Evolutionary conservation across 1,140 invertebrate species (phyloP).

Genomic region (Myzus persicae): DNA sequence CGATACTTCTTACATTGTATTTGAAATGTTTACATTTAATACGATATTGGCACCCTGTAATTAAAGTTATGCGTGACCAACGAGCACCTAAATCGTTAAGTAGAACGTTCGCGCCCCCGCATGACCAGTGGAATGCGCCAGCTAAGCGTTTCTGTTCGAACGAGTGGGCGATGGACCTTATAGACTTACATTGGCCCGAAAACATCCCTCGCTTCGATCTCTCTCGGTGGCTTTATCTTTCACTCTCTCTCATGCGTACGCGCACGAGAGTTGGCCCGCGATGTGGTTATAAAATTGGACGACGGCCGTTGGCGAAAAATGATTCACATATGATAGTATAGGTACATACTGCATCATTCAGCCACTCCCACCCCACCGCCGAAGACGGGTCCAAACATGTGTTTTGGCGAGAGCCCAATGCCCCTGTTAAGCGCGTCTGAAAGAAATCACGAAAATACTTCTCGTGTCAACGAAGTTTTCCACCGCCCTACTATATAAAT

Average conservation of each 20-base stretch:
- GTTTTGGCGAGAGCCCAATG: background rate
- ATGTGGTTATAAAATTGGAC: background rate
- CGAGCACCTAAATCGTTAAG: background rate
- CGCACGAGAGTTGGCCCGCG: background rate
- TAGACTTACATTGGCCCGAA: background rate
- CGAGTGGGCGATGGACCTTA: background rate
- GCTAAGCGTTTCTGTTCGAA: background rate
- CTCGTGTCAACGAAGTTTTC: background rate
- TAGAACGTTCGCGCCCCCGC: background rate
- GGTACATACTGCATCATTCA: background rate
- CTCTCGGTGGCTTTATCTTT: background rate
- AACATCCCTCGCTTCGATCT: background rate
- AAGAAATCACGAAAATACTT: background rate
- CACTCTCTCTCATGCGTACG: background rate
- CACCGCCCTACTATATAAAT: background rate
- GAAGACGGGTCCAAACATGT: background rate
- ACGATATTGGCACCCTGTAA: too few relatives aligned
- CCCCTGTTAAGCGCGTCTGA: background rate
- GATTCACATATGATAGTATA: background rate
- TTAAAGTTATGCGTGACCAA: too few relatives aligned
- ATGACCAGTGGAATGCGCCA: background rate
- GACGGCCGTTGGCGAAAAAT: conserved; percentile 3
- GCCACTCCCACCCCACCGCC: background rate
- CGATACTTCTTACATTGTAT: too few relatives aligned
- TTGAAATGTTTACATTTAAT: too few relatives aligned